Percentiles rank a stretch among this genome's conserved stretches.
Conservation (phyloP, 2,797 vertebrate genomes). For the Columba guinea region DNA sequence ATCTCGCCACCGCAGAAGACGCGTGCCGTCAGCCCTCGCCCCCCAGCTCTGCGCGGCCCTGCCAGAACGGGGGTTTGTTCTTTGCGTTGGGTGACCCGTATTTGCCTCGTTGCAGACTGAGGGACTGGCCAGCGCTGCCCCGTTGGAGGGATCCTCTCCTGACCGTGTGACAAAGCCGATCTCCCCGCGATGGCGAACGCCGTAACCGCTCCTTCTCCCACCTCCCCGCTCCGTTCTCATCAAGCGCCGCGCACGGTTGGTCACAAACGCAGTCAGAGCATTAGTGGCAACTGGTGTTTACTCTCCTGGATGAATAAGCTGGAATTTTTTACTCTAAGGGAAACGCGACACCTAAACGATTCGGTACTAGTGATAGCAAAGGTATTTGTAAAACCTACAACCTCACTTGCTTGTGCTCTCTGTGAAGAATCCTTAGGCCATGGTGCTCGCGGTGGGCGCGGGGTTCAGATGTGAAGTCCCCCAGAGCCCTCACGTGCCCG, state of each 20-base stretch:
- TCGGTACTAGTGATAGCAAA: neutral
- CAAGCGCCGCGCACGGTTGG: neutral
- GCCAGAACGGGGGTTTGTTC: neutral
- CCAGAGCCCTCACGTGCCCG: neutral
- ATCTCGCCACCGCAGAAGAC: neutral
- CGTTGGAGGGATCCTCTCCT: neutral
- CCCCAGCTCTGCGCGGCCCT: neutral
- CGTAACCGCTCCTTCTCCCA: neutral
- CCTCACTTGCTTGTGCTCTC: neutral
- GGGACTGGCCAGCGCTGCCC: neutral
- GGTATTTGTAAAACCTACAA: neutral
- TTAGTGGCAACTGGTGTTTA: neutral
- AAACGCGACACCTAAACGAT: neutral
- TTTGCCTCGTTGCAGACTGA: neutral
- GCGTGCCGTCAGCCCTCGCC: neutral
- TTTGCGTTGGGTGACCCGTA: neutral
- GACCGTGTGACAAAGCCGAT: neutral
- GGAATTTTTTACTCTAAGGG: neutral
- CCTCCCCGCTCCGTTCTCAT: neutral
- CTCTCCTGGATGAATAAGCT: neutral
- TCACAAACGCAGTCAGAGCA: neutral
- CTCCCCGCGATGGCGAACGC: accelerated
- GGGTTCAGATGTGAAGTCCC: neutral
- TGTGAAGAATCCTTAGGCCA: neutral
- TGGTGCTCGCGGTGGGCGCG: neutral